phyloP scores from a whole-genome alignment of 2,888 invertebrate genomes.

The Chalcosyrphus nemorum region DNA sequence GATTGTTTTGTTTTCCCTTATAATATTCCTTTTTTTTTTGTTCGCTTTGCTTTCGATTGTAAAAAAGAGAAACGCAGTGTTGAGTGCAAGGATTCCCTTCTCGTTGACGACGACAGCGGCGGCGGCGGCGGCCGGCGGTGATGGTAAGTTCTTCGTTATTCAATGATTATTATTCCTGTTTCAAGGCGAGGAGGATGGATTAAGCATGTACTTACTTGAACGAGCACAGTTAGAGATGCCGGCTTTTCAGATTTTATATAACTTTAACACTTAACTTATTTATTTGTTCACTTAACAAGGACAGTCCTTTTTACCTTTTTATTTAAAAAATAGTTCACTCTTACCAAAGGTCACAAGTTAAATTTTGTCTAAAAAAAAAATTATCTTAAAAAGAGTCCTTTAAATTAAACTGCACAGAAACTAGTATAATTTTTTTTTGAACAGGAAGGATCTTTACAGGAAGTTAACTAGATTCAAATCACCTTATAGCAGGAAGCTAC shows the following conservation, averaged over 20 bases:
- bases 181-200: constrained; percentile 31
- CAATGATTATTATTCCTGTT: constrained; percentile 44
- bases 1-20: constrained; percentile 65
- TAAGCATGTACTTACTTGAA: constrained; percentile 57
- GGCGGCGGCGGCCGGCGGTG: neutral
- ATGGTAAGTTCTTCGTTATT: constrained; percentile 34
- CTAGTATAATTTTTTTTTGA: neutral
- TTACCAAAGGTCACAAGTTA: too few species aligned
- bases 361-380: too few species aligned
- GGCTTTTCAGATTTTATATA: constrained; percentile 7
- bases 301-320: neutral
- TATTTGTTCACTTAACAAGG: neutral
- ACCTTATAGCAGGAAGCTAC: neutral
- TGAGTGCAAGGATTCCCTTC: constrained; percentile 16
- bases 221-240: constrained; percentile 12
- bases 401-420: neutral
- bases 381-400: neutral
- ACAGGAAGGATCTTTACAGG: constrained; percentile 8
- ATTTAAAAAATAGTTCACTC: neutral
- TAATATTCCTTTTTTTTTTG: constrained; percentile 56
- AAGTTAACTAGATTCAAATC: constrained; percentile 13
- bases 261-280: neutral
- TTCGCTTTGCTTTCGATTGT: constrained; percentile 53
- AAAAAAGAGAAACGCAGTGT: constrained; percentile 32
- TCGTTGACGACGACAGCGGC: neutral